phyloP scores from a whole-genome alignment of 2,888 invertebrate genomes.

The Cinara cedri region DNA sequence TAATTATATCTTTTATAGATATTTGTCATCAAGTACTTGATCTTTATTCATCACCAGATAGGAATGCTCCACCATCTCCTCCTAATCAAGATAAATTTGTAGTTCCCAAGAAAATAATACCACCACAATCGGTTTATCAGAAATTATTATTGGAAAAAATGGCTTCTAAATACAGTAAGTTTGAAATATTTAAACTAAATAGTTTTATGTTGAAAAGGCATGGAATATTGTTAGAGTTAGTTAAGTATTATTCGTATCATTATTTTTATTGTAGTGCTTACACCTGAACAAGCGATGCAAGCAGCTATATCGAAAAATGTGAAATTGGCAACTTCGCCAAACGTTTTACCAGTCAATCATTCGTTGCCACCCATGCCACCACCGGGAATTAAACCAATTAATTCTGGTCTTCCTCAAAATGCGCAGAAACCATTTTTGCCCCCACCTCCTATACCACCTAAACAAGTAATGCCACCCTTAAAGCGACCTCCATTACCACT shows the following conservation, averaged over 20 bases:
- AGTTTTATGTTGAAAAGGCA: background rate
- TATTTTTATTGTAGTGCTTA: constrained; percentile 51
- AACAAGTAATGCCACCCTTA: background rate
- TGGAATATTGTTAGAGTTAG: background rate
- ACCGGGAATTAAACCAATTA: constrained; percentile 34
- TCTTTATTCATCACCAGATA: constrained; percentile 68
- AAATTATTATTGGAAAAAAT: constrained; percentile 53
- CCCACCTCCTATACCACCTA: constrained; percentile 34
- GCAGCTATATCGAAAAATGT: constrained; percentile 49
- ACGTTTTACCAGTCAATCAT: background rate
- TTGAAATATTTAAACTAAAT: background rate
- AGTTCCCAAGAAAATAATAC: constrained; percentile 47
- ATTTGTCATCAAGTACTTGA: constrained; percentile 96
- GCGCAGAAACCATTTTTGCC: constrained; percentile 40
- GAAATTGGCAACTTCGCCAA: constrained; percentile 24
- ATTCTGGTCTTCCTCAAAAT: constrained; percentile 14
- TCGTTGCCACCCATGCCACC: constrained; percentile 40
- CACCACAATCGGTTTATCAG: constrained; percentile 52
- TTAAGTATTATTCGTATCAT: constrained; percentile 10
- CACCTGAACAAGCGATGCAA: constrained; percentile 52
- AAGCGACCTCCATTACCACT: constrained; percentile 34
- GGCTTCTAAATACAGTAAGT: constrained; percentile 49
- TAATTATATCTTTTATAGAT: constrained; percentile 66
- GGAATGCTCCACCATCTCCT: constrained; percentile 56
- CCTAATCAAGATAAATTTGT: constrained; percentile 52